Evolutionary conservation across 2,113 vertebrate species (phyloP).

Genomic region (Lanius collurio): DNA sequence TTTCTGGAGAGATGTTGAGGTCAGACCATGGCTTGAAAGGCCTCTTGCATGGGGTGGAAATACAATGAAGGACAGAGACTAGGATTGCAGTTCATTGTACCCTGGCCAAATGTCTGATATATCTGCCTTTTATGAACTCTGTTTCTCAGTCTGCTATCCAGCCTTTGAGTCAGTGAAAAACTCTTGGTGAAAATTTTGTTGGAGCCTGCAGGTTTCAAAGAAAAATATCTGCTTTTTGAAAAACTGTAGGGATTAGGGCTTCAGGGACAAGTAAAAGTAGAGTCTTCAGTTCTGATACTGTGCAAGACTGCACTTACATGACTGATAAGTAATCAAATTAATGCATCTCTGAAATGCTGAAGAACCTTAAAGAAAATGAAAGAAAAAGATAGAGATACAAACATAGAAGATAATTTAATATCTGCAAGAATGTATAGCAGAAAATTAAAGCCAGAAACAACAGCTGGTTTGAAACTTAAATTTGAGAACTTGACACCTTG

Average conservation of each 20-base stretch:
- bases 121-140: not conserved
- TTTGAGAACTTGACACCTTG: not conserved
- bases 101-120: not conserved
- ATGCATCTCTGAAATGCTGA: not conserved
- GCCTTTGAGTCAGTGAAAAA: not conserved
- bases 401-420: not conserved
- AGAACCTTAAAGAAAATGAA: not conserved
- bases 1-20: not conserved
- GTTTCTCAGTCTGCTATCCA: not conserved
- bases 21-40: not conserved
- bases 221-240: not conserved
- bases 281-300: not conserved
- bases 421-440: not conserved
- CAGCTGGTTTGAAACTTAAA: not conserved
- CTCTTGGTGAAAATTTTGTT: not conserved
- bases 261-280: not conserved
- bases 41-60: not conserved
- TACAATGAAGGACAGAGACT: not conserved
- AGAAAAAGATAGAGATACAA: not conserved
- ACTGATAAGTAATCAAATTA: not conserved
- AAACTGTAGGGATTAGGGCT: not conserved
- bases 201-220: not conserved
- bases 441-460: not conserved
- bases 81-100: fast-evolving
- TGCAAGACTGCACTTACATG: not conserved